Evolutionary conservation across 2,113 vertebrate genomes (phyloP).

Genomic region (Rafetus swinhoei): DNA sequence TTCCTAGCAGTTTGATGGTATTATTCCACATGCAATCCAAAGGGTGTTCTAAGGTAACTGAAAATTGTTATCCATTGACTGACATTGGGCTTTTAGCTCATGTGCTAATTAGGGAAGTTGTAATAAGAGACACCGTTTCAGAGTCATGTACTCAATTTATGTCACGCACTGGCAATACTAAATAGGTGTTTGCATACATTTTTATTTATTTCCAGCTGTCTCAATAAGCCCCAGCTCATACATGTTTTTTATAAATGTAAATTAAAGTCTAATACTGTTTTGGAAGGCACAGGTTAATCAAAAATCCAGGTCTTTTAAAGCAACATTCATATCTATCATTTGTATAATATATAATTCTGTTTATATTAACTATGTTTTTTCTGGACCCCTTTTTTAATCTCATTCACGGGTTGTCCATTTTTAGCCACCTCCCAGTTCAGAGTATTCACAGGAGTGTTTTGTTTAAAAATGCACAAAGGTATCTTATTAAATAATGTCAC

Average conservation of each 20-base stretch:
- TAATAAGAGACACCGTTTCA: not conserved
- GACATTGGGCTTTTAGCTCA: slow-evolving; percentile 13
- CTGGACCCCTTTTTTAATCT: slow-evolving; percentile 60
- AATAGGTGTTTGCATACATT: slow-evolving; percentile 40
- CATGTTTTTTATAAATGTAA: slow-evolving; percentile 53
- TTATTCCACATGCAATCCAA: not conserved
- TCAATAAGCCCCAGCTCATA: slow-evolving; percentile 38
- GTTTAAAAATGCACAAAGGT: slow-evolving; percentile 87
- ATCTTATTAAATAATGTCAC: slow-evolving; percentile 93
- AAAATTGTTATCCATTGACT: not conserved
- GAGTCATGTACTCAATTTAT: not conserved
- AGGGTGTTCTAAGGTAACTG: not conserved
- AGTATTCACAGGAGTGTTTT: slow-evolving; percentile 79
- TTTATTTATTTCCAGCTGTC: slow-evolving; percentile 58
- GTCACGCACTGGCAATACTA: slow-evolving; percentile 37
- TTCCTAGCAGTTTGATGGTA: not conserved
- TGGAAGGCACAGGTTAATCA: slow-evolving; percentile 51
- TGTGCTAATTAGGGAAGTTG: not conserved
- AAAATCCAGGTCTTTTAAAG: slow-evolving; percentile 46
- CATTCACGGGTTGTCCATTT: slow-evolving; percentile 71
- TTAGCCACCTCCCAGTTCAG: slow-evolving; percentile 45
- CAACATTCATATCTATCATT: slow-evolving; percentile 64
- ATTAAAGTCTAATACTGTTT: slow-evolving; percentile 50
- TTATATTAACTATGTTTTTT: slow-evolving; percentile 67
- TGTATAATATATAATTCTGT: slow-evolving; percentile 47